phyloP scores from a whole-genome alignment of 2,797 vertebrate genomes.

The Morelia viridis region DNA sequence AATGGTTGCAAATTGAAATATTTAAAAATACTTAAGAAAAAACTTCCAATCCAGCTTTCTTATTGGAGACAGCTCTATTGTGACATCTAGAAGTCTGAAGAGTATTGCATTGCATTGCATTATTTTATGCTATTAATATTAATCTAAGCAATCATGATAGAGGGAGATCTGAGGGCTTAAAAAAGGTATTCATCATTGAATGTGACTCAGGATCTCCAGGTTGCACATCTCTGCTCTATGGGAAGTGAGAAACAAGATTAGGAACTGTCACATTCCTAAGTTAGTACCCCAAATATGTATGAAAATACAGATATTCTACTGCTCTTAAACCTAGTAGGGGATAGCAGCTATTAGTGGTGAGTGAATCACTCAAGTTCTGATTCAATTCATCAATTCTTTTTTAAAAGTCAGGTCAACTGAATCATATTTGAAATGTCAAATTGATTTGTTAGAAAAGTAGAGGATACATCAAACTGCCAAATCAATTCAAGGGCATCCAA shows the following conservation, averaged over 20 bases:
- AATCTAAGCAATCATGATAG: neutral
- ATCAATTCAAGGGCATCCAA: neutral
- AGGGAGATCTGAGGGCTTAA: neutral
- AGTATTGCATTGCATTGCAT: neutral
- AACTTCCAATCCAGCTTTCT: neutral
- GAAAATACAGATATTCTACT: neutral
- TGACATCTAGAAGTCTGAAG: neutral
- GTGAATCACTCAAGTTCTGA: neutral
- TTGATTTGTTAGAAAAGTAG: neutral
- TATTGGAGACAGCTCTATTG: neutral
- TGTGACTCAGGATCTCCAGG: neutral
- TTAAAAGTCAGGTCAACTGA: neutral
- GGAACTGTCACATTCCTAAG: neutral
- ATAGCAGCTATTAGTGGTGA: neutral
- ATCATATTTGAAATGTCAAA: neutral
- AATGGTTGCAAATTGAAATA: neutral
- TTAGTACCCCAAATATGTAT: neutral
- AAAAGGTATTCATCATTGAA: neutral
- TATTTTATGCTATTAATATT: neutral
- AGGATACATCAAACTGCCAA: neutral
- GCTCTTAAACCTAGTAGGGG: neutral
- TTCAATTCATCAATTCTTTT: neutral
- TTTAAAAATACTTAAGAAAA: neutral
- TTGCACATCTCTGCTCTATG: neutral
- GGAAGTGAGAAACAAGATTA: neutral